phyloP scores from a whole-genome alignment of 2,888 invertebrate species.

The Cantharis lateralis region DNA sequence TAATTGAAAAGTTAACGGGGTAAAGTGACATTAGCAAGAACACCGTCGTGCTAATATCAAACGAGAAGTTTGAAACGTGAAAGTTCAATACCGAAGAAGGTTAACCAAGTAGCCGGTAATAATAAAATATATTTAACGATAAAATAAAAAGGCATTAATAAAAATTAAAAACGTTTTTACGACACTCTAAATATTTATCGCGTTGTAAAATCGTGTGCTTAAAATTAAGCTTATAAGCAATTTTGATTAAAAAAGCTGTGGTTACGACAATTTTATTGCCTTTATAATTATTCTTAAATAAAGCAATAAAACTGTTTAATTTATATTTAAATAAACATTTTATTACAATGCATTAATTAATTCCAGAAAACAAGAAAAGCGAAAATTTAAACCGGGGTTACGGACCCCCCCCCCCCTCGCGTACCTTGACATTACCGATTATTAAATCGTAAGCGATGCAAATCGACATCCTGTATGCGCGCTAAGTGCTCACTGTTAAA shows the following conservation, averaged over 20 bases:
- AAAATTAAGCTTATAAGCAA: background rate
- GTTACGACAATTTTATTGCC: background rate
- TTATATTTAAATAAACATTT: background rate
- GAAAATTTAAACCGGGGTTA: background rate
- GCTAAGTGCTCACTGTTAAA: background rate
- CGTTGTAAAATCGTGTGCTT: background rate
- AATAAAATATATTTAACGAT: background rate
- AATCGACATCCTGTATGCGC: background rate
- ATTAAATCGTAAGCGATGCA: background rate
- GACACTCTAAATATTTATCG: background rate
- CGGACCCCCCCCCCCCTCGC: background rate
- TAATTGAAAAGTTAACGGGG: background rate
- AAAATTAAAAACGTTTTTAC: background rate
- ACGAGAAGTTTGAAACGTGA: background rate
- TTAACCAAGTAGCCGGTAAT: background rate
- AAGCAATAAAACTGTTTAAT: background rate
- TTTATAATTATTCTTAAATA: background rate
- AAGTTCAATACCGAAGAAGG: background rate
- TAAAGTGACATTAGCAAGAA: background rate
- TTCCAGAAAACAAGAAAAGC: background rate
- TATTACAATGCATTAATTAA: background rate
- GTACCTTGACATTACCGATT: background rate
- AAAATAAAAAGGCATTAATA: background rate
- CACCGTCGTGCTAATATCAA: background rate
- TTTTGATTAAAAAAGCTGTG: background rate